These are phyloP conservation scores for Zaprionus capensis DNA, from an alignment of 1,140 invertebrate genomes.

Conservation along the genomic window DNA sequence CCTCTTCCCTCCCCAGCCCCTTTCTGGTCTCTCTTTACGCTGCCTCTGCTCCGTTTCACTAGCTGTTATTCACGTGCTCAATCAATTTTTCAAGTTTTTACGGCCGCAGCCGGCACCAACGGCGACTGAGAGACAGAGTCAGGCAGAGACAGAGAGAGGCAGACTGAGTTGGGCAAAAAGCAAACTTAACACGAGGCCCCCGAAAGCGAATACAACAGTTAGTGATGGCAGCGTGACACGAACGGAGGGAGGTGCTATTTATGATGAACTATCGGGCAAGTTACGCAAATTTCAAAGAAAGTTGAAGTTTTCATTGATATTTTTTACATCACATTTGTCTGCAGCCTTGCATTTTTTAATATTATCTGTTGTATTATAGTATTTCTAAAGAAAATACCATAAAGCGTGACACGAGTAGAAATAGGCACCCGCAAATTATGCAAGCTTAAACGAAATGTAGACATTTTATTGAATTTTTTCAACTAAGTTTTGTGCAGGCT, in stretches of 20 bases:
- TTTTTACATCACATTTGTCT: too few species aligned
- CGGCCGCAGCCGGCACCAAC: conserved; percentile 28
- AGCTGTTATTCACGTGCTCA: conserved; percentile 82
- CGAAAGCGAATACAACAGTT: neutral
- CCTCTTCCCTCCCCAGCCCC: neutral
- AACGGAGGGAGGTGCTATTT: neutral
- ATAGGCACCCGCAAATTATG: too few species aligned
- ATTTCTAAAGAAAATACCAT: too few species aligned
- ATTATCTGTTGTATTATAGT: too few species aligned
- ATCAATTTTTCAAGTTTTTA: conserved; percentile 82
- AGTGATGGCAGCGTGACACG: conserved; percentile 7
- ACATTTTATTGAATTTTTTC: neutral
- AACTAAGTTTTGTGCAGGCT: too few species aligned
- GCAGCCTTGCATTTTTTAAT: too few species aligned
- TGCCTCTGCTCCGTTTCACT: conserved; percentile 55
- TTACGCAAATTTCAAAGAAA: too few species aligned
- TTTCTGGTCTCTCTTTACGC: too few species aligned
- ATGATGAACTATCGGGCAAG: neutral
- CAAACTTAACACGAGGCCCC: conserved; percentile 5
- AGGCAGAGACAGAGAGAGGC: neutral
- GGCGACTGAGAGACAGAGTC: conserved; percentile 1
- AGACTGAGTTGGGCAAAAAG: conserved; percentile 20
- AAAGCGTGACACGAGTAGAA: too few species aligned
- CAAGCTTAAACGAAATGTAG: too few species aligned
- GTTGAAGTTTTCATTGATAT: too few species aligned